A percentile compares a stretch with the other conserved stretches of the same genome.
phyloP scores from a whole-genome alignment of 2,113 vertebrate species.

The Diadophis punctatus region DNA sequence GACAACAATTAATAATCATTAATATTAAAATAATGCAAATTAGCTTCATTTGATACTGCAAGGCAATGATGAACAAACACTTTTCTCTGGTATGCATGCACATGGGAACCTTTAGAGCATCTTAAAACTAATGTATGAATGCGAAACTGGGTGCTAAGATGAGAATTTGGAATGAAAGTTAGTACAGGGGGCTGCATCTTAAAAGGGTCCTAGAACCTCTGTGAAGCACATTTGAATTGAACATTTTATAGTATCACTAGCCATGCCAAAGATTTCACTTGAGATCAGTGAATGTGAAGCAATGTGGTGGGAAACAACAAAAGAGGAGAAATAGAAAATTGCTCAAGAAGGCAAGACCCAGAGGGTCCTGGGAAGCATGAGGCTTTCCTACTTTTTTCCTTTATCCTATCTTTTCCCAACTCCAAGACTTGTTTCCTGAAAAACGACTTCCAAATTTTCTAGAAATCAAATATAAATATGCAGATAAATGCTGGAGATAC shows the following conservation, averaged over 20 bases:
- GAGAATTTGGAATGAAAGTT: neutral
- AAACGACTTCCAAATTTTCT: neutral
- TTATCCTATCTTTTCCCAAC: neutral
- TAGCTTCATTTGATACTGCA: conserved; percentile 37
- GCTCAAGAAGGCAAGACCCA: neutral
- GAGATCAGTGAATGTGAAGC: neutral
- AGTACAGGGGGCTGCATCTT: neutral
- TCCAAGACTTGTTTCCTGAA: neutral
- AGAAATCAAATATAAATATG: neutral
- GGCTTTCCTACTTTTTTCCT: neutral
- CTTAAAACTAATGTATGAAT: neutral
- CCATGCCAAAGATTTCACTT: neutral
- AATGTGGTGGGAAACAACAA: neutral
- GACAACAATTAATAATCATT: conserved; percentile 62
- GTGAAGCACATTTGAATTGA: neutral
- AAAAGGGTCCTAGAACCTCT: neutral
- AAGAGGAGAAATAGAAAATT: neutral
- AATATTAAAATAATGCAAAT: conserved; percentile 62
- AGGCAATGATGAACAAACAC: conserved; percentile 23
- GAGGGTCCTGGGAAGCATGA: neutral
- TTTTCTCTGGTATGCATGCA: neutral
- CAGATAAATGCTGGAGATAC: neutral
- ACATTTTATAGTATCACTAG: neutral
- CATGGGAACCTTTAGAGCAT: neutral
- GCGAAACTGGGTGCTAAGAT: neutral